phyloP scores from a whole-genome alignment of 2,888 invertebrate genomes.

The Hydrotaea diabolus region DNA sequence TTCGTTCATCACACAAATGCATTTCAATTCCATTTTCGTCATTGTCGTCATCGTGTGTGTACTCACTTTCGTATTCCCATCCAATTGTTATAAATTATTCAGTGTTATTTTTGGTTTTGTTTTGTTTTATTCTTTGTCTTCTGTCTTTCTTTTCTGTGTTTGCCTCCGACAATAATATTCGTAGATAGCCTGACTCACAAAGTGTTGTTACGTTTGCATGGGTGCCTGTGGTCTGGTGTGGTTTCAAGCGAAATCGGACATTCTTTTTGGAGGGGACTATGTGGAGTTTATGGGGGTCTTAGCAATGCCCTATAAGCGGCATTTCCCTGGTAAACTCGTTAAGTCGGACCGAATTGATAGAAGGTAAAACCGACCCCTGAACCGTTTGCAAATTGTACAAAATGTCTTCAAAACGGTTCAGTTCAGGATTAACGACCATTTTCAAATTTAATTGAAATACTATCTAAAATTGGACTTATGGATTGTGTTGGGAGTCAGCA shows the following conservation, averaged over 20 bases:
- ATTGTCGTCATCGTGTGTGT: not conserved
- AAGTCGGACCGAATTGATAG: no score
- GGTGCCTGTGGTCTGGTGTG: not conserved
- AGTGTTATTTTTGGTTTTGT: constrained; percentile 29
- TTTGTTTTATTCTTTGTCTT: not conserved
- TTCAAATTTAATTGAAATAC: no score
- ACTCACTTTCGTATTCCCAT: not conserved
- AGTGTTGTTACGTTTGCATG: not conserved
- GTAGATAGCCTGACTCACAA: no score
- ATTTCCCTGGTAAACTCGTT: no score
- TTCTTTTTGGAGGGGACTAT: not conserved
- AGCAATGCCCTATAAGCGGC: no score
- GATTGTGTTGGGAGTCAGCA: no score
- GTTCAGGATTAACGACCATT: no score
- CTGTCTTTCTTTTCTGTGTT: not conserved
- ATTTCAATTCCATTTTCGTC: constrained; percentile 8
- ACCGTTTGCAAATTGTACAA: no score
- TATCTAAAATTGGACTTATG: no score
- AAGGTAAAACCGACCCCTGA: no score
- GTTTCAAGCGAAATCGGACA: not conserved
- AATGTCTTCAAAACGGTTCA: no score
- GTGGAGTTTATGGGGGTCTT: not conserved
- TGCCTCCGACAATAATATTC: not conserved
- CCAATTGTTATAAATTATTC: constrained; percentile 42
- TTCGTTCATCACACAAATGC: constrained; percentile 10